Evolutionary conservation across 2,797 vertebrate species (phyloP).

Genomic region (Huso huso): DNA sequence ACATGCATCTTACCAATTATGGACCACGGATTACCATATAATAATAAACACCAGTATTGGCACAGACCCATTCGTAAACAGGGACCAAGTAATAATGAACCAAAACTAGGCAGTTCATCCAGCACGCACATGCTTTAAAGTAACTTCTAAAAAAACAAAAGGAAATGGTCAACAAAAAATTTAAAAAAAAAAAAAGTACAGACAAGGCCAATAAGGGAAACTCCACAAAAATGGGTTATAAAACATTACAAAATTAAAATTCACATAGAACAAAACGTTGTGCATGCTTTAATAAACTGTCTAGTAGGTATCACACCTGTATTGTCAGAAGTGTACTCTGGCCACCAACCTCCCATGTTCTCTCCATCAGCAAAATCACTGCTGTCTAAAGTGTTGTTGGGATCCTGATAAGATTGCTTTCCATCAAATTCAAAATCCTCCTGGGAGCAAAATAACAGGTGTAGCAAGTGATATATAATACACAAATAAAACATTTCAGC

Average conservation of each 20-base stretch:
- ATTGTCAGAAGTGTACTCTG: constrained; percentile 79
- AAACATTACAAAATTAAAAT: background rate
- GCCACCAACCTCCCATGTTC: constrained; percentile 98
- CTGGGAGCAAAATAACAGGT: constrained; percentile 34
- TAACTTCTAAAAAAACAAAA: constrained; percentile 38
- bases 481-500: too few species aligned
- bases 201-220: constrained; percentile 26
- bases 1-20: constrained; percentile 49
- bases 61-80: constrained; percentile 31
- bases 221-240: constrained; percentile 45
- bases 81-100: constrained; percentile 32
- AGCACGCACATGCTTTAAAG: constrained; percentile 77
- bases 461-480: too few species aligned
- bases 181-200: constrained; percentile 4
- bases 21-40: constrained; percentile 26
- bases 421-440: constrained; percentile 71
- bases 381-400: constrained; percentile 52
- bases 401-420: constrained; percentile 56
- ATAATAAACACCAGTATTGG: constrained; percentile 25
- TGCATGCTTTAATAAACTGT: constrained; percentile 77
- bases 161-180: constrained; percentile 22
- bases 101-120: constrained; percentile 77
- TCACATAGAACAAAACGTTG: constrained; percentile 31
- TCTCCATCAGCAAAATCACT: constrained; percentile 73
- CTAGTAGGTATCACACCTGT: constrained; percentile 80